phyloP scores from a whole-genome alignment of 1,140 invertebrate genomes.

The Metaphire vulgaris region DNA sequence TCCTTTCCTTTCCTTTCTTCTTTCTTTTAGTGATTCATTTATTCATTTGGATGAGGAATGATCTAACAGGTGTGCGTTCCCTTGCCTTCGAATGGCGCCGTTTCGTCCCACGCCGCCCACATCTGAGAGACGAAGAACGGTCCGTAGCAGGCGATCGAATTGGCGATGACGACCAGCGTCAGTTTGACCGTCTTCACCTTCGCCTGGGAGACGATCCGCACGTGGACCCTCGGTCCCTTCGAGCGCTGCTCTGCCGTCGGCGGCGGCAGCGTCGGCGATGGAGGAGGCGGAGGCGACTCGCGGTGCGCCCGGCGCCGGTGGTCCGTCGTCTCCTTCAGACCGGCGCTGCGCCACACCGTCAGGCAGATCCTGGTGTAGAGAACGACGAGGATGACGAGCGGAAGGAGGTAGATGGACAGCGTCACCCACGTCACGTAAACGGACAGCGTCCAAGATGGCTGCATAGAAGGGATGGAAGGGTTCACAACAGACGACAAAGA shows the following conservation, averaged over 20 bases:
- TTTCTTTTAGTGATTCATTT: conserved; percentile 20
- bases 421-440: conserved; percentile 61
- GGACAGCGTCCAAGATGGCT: conserved; percentile 55
- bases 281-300: neutral
- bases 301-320: neutral
- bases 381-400: conserved; percentile 32
- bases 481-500: no score
- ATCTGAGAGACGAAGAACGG: conserved; percentile 60
- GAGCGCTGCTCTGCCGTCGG: neutral
- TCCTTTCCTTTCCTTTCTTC: conserved; percentile 12
- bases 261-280: neutral
- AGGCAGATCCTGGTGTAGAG: conserved; percentile 59
- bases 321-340: conserved; percentile 16
- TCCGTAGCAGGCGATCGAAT: conserved; percentile 63
- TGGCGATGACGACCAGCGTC: conserved; percentile 63
- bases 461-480: no score
- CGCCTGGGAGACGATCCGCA: conserved; percentile 12
- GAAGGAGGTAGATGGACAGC: conserved; percentile 34
- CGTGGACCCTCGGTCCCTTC: neutral
- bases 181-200: conserved; percentile 70
- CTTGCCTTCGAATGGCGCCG: conserved; percentile 13
- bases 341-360: conserved; percentile 50
- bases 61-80: neutral
- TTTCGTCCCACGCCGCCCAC: conserved; percentile 20
- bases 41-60: no score